Conservation (phyloP, 64 coral and sea anemone genomes). For the Porites australiensis region DNA sequence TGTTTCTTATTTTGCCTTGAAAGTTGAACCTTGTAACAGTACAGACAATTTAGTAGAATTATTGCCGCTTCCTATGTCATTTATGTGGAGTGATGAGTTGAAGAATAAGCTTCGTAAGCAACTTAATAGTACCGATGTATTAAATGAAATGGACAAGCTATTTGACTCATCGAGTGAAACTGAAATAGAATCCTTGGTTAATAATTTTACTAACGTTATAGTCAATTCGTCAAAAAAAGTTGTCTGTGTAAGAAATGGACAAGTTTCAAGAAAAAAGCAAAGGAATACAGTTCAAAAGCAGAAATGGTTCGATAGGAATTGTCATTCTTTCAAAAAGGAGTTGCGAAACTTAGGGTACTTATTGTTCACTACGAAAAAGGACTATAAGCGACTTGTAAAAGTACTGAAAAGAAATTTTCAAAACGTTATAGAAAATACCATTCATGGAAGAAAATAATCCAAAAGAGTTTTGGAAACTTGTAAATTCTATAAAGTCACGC, state of each 20-base stretch:
- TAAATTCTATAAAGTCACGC: slow-evolving; percentile 34
- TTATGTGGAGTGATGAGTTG: slow-evolving; percentile 12
- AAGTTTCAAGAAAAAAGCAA: no score
- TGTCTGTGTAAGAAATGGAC: no score
- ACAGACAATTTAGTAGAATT: slow-evolving; percentile 2
- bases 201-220: no score
- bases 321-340: slow-evolving; percentile 40
- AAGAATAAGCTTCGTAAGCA: not conserved
- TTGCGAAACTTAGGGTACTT: slow-evolving; percentile 28
- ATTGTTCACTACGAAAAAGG: slow-evolving; percentile 37
- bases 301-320: slow-evolving; percentile 40
- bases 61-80: slow-evolving; percentile 23
- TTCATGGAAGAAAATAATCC: slow-evolving; percentile 22
- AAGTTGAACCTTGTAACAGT: not conserved
- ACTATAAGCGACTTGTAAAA: slow-evolving; percentile 27
- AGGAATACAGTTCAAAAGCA: slow-evolving; percentile 7
- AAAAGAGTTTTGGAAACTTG: slow-evolving; percentile 55
- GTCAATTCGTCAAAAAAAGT: not conserved
- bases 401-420: slow-evolving; percentile 26
- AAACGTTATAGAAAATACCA: slow-evolving; percentile 24
- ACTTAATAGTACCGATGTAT: slow-evolving; percentile 8
- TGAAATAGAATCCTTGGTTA: no score
- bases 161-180: no score
- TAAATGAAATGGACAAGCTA: slow-evolving; percentile 18
- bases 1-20: slow-evolving; percentile 19